These are phyloP conservation scores for Monodelphis domestica DNA, from an alignment of 2,797 vertebrate genomes.

Conservation along the genomic window DNA sequence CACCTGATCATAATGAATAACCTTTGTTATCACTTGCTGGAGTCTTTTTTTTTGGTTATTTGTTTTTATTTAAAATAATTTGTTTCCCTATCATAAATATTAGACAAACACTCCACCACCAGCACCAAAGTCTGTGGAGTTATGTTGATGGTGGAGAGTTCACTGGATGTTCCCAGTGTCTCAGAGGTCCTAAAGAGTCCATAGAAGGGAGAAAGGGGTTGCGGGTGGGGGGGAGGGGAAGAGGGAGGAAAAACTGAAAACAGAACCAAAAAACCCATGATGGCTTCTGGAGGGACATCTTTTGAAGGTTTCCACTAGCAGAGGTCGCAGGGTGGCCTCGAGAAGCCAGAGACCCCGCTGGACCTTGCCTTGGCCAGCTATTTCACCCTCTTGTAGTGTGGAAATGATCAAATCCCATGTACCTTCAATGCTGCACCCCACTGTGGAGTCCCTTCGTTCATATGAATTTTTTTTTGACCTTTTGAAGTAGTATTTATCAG, in stretches of 20 bases:
- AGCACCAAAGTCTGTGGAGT: constrained; percentile 85
- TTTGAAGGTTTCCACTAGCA: constrained; percentile 70
- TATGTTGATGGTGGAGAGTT: constrained; percentile 83
- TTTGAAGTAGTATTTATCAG: no score
- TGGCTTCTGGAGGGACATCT: constrained; percentile 75
- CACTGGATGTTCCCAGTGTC: constrained; percentile 77
- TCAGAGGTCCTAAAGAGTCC: constrained; percentile 77
- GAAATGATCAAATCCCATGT: no score
- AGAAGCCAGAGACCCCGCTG: no score
- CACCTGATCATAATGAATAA: no score
- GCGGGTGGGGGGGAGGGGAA: no score
- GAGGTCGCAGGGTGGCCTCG: no score
- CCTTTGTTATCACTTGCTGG: no score
- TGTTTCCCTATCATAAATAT: constrained; percentile 87
- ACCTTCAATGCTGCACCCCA: no score
- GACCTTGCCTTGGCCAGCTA: no score
- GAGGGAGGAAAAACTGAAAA: constrained; percentile 61
- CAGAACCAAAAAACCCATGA: constrained; percentile 68
- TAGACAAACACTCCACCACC: constrained; percentile 84
- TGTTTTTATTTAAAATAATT: constrained; percentile 88
- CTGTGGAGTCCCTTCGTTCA: no score
- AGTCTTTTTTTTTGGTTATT: constrained; percentile 84
- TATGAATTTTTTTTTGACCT: no score
- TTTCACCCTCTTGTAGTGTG: no score
- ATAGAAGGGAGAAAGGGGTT: constrained; percentile 72